Evolutionary conservation across 2,113 vertebrate genomes (phyloP), one percentile per base, ranked within the genome.

Genomic region (Phycodurus eques): DNA sequence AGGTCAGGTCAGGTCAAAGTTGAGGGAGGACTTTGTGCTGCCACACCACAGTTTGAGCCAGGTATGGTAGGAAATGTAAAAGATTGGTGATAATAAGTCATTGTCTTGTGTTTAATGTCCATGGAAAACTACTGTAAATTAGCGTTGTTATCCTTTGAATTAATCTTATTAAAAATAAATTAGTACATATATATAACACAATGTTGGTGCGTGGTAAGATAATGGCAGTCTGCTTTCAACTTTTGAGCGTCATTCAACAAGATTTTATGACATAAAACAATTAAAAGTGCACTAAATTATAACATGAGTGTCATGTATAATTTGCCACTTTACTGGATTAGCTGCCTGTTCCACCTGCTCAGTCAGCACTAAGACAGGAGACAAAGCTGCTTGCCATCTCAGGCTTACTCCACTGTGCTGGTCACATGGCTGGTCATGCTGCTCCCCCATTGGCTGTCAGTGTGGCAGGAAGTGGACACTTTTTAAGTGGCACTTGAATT

Each of bases 271-370:
- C 13, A 60, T 8, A 13, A 60, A 60, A 8, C 57, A 27, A 60
- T 33, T 33, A 4, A 60, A 60, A 6, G 57, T 33, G 27, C 31
- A 60, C 31, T 33, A 14, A 15, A 33, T 22, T 31, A 13, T 60
- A 15, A 60, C 15, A 60, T 33, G 27, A 15, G 13, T 60, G 57
- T 13, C 22, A 27, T 10, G 8, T 60, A 33, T 31, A 60, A 31
- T 56, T 56, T 56, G 15, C 15, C 31, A 61, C 8, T 46, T 27
- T 82, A 78, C 70, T 79, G 90, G 90, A 92, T 92, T 92, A 93
- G 67, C 88, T 80, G 76, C 79, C 76, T 4, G 27, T 88, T 91
- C 87, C 86, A 90, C 89, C 89, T 90, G 90, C 87, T 92, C 88
- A 88, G 85, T 92, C 88, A 88, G 86, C 85, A 88, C 62, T 89